Conservation (phyloP, 2,113 vertebrate genomes). For the Thermophis baileyi region DNA sequence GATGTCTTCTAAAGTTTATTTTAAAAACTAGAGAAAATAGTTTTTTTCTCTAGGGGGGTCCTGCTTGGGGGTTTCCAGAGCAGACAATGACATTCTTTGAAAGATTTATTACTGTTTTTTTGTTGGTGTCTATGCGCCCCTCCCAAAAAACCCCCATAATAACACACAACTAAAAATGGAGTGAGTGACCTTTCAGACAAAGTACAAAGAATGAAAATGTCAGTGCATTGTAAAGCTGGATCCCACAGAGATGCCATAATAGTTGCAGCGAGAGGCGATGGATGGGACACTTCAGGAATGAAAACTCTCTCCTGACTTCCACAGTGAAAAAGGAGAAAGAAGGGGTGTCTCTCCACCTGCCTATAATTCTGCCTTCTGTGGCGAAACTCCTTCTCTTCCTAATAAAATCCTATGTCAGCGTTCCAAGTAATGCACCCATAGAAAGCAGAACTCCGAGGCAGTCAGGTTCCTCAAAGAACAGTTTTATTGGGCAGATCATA, state of each 20-base stretch:
- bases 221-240: not conserved
- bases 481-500: no score
- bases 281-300: not conserved
- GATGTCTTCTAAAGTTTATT: not conserved
- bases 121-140: not conserved
- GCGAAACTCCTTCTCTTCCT: not conserved
- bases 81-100: not conserved
- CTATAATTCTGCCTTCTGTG: not conserved
- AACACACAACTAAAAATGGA: not conserved
- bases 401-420: not conserved
- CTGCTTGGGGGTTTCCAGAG: not conserved
- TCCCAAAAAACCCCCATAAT: not conserved
- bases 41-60: not conserved
- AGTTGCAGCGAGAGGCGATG: not conserved
- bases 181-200: not conserved
- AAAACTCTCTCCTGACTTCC: not conserved
- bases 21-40: not conserved
- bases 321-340: not conserved
- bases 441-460: no score
- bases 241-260: not conserved
- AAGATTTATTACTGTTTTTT: not conserved
- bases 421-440: no score
- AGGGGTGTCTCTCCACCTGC: not conserved
- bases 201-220: conserved; percentile 1
- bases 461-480: no score